Evolutionary conservation across 2,888 invertebrate species (phyloP).

Genomic region (Orthosia incerta): DNA sequence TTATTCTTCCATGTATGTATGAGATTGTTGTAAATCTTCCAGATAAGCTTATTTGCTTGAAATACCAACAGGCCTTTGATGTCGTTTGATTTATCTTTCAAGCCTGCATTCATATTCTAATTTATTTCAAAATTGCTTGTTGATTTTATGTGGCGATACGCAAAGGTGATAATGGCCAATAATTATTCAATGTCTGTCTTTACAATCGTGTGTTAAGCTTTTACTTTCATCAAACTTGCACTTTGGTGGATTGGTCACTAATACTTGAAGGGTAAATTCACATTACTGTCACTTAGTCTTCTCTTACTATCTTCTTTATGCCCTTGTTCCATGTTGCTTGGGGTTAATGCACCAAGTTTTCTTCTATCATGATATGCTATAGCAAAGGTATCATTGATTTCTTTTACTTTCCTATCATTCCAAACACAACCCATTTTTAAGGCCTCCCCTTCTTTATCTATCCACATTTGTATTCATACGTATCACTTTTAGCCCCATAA

Average conservation of each 20-base stretch:
- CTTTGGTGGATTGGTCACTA: not conserved
- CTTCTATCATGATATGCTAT: not conserved
- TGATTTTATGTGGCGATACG: slow-evolving; percentile 34
- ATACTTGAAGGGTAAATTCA: not conserved
- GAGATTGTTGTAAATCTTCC: slow-evolving; percentile 41
- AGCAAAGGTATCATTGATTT: no score
- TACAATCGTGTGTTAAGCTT: slow-evolving; percentile 7
- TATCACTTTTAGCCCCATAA: no score
- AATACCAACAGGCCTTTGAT: slow-evolving; percentile 49
- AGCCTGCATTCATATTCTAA: slow-evolving; percentile 36
- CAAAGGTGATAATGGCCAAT: slow-evolving; percentile 31
- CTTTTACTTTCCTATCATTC: not conserved
- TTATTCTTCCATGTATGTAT: slow-evolving; percentile 59
- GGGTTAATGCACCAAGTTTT: not conserved
- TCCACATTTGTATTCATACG: not conserved
- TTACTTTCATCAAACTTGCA: not conserved
- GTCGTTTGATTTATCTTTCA: slow-evolving; percentile 43
- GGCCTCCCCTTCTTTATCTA: not conserved
- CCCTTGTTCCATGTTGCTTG: not conserved
- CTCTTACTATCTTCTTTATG: not conserved
- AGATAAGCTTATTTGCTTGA: slow-evolving; percentile 58
- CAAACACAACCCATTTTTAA: not conserved
- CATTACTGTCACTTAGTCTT: not conserved
- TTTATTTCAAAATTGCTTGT: slow-evolving; percentile 51
- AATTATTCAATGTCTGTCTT: slow-evolving; percentile 29